Evolutionary conservation across 2,113 vertebrate species (phyloP), one percentile per base, ranked within the genome.

Genomic region (Alligator mississippiensis): DNA sequence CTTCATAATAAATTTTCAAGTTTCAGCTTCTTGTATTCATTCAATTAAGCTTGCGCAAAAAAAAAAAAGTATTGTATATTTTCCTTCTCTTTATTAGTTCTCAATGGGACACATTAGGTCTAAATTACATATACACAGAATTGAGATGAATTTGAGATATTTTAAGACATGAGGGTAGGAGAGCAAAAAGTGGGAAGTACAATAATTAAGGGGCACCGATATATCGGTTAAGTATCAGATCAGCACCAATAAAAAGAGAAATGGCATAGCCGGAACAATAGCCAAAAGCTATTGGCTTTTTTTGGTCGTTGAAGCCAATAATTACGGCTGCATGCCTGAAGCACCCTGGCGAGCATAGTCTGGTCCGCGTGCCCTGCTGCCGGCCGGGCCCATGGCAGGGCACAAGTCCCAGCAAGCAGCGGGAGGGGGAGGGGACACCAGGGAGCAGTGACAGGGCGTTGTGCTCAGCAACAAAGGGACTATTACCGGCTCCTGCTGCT

Each of bases 1-100:
- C 47, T 66, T 90, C 55, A 27, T 68, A 66, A 90, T 62, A 93
- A 85, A 82, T 82, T 91, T 84, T 85, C 66, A 80, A 77, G 68
- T 28, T 87, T 55, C 9, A 85, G 55, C 18, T 64, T 79, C 62
- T 87, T 58, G 66, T 60, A 30, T 28, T 63, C 75, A 80, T 80
- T 87, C 75, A 77, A 13, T 86, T 88, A 75, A 80, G 54, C 12
- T 70, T 92, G 54, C 6, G 16, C 24, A 13, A 21, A 5, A 68
- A 86, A 80, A 18, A 5, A 68, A 85, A 80, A 19, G 13, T 58
- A 77, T 24, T 25, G 1, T 27, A 47, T 38, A 63, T 64, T 76
- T 90, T 55, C 21, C 21, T 76, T 80, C 27, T 54, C 70, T 89
- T 70, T 70, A 62, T 12, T 34, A 7, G 57, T 9, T 85, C 28